These are phyloP conservation scores for Orthosia cruda DNA, from an alignment of 2,888 invertebrate species.

Conservation along the genomic window DNA sequence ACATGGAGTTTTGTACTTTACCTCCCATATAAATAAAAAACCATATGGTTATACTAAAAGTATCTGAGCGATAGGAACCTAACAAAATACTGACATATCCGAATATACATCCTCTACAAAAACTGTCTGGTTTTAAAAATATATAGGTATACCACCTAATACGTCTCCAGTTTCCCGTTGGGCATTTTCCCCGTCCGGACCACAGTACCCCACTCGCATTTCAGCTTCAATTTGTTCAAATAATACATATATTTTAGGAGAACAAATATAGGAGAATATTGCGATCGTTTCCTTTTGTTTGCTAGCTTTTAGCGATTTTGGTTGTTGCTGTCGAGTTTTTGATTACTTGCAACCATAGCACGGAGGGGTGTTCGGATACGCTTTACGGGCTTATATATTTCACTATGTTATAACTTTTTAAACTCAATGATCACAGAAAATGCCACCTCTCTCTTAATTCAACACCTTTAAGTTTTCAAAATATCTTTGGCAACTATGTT, in stretches of 20 bases:
- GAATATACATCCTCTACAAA: not conserved
- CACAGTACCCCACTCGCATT: conserved; percentile 46
- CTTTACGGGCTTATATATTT: not conserved
- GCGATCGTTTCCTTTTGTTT: conserved; percentile 35
- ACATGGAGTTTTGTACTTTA: not conserved
- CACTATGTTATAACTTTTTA: not conserved
- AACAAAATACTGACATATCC: not conserved
- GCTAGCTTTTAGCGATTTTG: conserved; percentile 22
- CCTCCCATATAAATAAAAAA: too few species aligned
- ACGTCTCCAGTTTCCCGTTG: conserved; percentile 46
- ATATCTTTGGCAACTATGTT: too few species aligned
- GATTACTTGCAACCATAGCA: not conserved
- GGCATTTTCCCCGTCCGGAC: conserved; percentile 36
- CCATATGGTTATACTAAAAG: not conserved
- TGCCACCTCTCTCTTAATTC: too few species aligned
- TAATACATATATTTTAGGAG: conserved; percentile 36
- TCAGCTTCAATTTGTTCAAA: conserved; percentile 46
- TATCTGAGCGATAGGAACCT: not conserved
- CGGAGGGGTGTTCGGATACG: too few species aligned
- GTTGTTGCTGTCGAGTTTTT: conserved; percentile 1
- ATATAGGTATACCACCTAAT: conserved; percentile 25
- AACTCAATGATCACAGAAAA: too few species aligned
- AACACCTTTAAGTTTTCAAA: too few species aligned
- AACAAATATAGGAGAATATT: conserved; percentile 52
- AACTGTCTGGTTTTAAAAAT: conserved; percentile 30